Base-by-base conservation (phyloP, 2,888 invertebrate genomes). In the Ctena decussata region DNA sequence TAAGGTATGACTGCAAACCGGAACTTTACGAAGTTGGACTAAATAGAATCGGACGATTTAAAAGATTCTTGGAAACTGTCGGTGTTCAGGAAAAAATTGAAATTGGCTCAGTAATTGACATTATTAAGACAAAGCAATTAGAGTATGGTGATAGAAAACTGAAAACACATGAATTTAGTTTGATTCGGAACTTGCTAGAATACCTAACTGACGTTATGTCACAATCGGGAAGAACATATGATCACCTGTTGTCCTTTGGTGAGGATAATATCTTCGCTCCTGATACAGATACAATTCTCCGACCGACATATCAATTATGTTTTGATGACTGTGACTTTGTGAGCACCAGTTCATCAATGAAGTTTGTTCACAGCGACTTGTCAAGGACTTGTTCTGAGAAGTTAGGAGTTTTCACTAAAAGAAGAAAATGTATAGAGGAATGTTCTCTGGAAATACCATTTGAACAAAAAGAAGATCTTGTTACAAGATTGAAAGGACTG, bases 401-500 rank as follows among this genome's bases (percentile, higher is more conserved):
- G 72, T 81, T 95, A 8, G 93, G 92, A 12, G 90, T 91, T 1
- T 89, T 86, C 41, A 82, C 85, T 27, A 90, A 90, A 73, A 73
- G 74, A 53, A 49, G 76, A 15, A 72, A 77, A 37, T 84, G 85
- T 35, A 30, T 76, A 21, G 41, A 82, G 32, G 71, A 82, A 1
- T 81, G 76, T 44, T 71, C 75, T 24, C n/a, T 49, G 15, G 85
- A 74, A 21, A 82, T 92, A n/a, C 91, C 92, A 5, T 95, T 95
- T 87, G 95, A 95, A 11, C 95, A 95, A 82, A 90, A 89, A 37
- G 95, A 95, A 81, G 88, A 92, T 41, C 89, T 95, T 30, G 92
- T 94, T 15, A 93, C 91, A 27, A 84, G 95, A 49, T 85, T 95
- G 35, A 92, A 91, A 75, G 82, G 93, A 6, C 92, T 95, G 44